Base-by-base conservation (phyloP, 2,113 vertebrate species). In the Equus quagga region DNA sequence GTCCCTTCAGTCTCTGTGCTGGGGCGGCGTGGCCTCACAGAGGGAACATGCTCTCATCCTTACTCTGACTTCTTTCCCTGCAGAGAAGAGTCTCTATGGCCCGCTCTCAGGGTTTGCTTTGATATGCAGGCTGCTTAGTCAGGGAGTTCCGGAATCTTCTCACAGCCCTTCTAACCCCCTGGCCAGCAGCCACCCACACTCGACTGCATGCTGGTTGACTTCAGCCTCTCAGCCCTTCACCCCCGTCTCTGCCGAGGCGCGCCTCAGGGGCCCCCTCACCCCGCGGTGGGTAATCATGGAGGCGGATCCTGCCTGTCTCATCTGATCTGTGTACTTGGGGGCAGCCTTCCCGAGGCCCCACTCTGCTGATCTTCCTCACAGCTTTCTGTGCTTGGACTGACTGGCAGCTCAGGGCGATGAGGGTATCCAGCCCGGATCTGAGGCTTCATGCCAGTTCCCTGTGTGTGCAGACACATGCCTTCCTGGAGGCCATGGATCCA, bases 201-300 rank as follows among this genome's bases (percentile, higher is more conserved):
- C 21, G 5, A 21, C 36, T 44, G 78, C 64, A 64, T 60, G 79
- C 92, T 78, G 49, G 2, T 24, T 1, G 58, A 78, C 44, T 70
- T 83, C 60, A 36, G 78, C 28, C 5, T 76, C n/a, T 12, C 7
- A 8, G n/a, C 14, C 15, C 0, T 3, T 11, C 11, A 0, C 49
- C 54, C 14, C 41, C 19, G 6, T n/a, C 69, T 60, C 51, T 46
- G 58, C 41, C 0, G 3, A 6, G 83, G 58, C 58, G 1, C 2
- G 49, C 62, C 86, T 2, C 18, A 0, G 67, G 8, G 3, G 15
- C 6, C 0, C 15, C 56, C 12, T 21, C 5, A 3, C 79, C 31
- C 91, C 0, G 1, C 0, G 0, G 56, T 17, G 3, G 28, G 17
- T 36, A 0, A 12, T 9, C 1, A 6, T 1, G 2, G 14, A 86